Conservation (phyloP, 2,113 vertebrate species). For the Erythrolamprus reginae region DNA sequence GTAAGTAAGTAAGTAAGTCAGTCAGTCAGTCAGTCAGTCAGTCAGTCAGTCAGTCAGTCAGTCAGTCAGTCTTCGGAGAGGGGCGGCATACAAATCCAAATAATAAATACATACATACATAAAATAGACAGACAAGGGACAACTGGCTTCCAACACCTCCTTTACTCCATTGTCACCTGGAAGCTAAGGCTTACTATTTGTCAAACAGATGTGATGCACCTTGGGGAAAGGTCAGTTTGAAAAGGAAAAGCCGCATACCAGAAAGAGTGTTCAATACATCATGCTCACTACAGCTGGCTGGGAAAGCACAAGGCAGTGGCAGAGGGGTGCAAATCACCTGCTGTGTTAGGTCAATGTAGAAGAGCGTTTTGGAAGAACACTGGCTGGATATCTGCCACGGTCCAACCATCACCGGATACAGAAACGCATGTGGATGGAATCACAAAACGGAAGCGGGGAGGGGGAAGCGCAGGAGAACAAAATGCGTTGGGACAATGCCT, state of each 20-base stretch:
- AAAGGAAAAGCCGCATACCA: neutral
- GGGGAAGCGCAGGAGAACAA: neutral
- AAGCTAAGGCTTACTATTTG: neutral
- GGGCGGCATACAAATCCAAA: too few relatives aligned
- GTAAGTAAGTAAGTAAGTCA: too few relatives aligned
- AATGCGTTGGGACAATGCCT: neutral
- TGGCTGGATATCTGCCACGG: conserved; percentile 11
- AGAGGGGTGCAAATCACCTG: neutral
- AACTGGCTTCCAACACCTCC: neutral
- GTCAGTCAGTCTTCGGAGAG: too few relatives aligned
- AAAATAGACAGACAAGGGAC: neutral
- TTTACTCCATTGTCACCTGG: neutral
- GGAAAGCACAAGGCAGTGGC: neutral
- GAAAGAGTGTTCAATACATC: neutral
- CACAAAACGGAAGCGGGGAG: neutral
- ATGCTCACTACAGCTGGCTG: neutral
- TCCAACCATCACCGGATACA: conserved; percentile 5
- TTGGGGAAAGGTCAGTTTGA: neutral
- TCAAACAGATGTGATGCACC: neutral
- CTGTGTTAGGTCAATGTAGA: conserved; percentile 14
- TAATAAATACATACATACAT: too few relatives aligned
- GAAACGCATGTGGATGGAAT: neutral
- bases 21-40: too few relatives aligned
- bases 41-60: too few relatives aligned
- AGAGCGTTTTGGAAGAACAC: neutral